Evolutionary conservation across 2,113 vertebrate species (phyloP).

Genomic region (Tetraodon nigroviridis): DNA sequence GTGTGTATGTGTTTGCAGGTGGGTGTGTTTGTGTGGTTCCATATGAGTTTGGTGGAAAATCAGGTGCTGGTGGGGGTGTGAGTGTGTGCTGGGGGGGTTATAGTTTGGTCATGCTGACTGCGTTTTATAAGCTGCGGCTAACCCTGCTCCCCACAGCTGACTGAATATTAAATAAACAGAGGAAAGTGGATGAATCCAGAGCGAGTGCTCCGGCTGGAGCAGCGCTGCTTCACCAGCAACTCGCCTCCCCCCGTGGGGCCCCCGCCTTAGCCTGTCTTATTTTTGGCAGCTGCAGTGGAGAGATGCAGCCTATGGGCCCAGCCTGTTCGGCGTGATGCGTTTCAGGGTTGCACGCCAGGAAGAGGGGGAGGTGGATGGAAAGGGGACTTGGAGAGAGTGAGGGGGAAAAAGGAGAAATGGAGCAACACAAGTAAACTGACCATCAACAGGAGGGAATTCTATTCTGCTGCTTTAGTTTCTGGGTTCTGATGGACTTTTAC

Average conservation of each 20-base stretch:
- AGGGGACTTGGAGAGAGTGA: constrained; percentile 30
- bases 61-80: background rate
- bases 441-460: too few species aligned
- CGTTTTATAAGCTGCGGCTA: constrained; percentile 77
- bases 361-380: constrained; percentile 15
- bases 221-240: constrained; percentile 40
- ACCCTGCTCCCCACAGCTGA: constrained; percentile 76
- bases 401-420: constrained; percentile 23
- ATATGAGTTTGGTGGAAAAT: constrained; percentile 35
- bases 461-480: constrained; percentile 30
- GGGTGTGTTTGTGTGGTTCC: constrained; percentile 16
- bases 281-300: constrained; percentile 74
- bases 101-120: constrained; percentile 72
- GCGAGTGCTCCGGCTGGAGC: constrained; percentile 49
- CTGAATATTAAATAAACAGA: constrained; percentile 80
- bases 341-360: constrained; percentile 13
- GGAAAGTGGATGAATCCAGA: constrained; percentile 68
- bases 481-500: constrained; percentile 13
- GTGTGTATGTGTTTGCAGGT: constrained; percentile 2
- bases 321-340: constrained; percentile 34
- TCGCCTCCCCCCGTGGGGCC: constrained; percentile 54
- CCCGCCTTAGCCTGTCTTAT: constrained; percentile 69
- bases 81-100: constrained; percentile 37
- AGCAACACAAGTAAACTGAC: constrained; percentile 27
- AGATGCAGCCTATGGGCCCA: constrained; percentile 49